A percentile compares a stretch with the other conserved stretches of the same genome.
Evolutionary conservation across 2,113 vertebrate species (phyloP).

Genomic region (Sylvietta virens): DNA sequence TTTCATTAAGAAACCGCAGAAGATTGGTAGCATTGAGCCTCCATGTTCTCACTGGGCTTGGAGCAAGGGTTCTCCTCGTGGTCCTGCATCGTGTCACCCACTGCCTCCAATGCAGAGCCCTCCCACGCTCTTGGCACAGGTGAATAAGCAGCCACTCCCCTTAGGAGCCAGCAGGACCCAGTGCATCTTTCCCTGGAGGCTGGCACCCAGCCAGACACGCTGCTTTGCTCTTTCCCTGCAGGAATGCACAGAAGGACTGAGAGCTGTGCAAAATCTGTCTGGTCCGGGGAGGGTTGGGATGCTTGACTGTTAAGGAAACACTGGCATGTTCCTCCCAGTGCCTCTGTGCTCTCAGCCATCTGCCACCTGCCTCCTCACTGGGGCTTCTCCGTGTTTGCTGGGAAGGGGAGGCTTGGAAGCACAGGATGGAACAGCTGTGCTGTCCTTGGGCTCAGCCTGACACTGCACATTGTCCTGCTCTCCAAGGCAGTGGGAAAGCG

Average conservation of each 20-base stretch:
- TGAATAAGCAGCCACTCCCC: not conserved
- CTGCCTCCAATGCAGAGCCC: not conserved
- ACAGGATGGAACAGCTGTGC: not conserved
- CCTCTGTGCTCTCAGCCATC: not conserved
- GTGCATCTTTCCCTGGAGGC: not conserved
- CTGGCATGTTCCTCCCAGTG: not conserved
- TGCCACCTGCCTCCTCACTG: not conserved
- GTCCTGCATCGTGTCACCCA: not conserved
- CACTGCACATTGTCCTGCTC: not conserved
- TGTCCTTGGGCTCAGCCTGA: not conserved
- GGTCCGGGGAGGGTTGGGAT: fast-evolving
- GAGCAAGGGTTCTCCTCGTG: not conserved
- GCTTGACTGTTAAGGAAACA: not conserved
- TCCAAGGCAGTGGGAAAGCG: not conserved
- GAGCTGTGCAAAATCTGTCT: not conserved
- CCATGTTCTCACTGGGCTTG: fast-evolving
- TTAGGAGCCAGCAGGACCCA: not conserved
- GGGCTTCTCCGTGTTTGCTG: fast-evolving
- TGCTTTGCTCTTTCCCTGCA: not conserved
- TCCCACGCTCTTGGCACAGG: not conserved
- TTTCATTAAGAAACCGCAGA: not conserved
- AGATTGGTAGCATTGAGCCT: not conserved
- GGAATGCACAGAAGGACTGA: not conserved
- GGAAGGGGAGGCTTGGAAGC: not conserved
- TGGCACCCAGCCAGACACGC: not conserved